Conservation (phyloP, 2,797 vertebrate genomes). For the Astyanax mexicanus region DNA sequence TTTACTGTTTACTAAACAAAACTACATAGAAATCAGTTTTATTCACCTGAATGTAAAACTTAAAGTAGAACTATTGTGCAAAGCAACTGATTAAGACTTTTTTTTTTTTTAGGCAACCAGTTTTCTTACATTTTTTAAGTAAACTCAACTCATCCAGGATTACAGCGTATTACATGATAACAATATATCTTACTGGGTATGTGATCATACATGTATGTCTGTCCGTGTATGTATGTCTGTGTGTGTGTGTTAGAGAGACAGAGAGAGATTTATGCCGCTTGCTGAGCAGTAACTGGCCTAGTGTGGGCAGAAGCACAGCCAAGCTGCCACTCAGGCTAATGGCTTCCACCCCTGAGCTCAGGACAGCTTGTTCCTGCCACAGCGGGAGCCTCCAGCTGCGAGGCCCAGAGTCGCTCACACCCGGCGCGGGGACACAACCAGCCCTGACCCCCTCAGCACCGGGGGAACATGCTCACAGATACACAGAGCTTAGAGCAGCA, state of each 20-base stretch:
- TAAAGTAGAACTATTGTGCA: no score
- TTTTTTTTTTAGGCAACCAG: no score
- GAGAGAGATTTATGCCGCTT: slow-evolving; percentile 34
- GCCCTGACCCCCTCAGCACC: background rate
- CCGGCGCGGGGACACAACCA: background rate
- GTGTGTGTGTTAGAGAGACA: background rate
- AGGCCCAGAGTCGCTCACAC: slow-evolving; percentile 25
- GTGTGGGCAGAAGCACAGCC: slow-evolving; percentile 41
- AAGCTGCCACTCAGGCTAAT: slow-evolving; percentile 73
- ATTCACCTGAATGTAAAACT: no score
- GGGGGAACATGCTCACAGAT: background rate
- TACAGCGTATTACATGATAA: no score
- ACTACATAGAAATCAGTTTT: no score
- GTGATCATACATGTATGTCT: background rate
- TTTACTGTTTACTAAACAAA: no score
- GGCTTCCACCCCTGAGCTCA: slow-evolving; percentile 71
- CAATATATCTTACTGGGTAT: slow-evolving; percentile 43
- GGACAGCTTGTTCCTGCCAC: slow-evolving; percentile 73
- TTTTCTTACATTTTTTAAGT: no score
- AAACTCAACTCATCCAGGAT: no score
- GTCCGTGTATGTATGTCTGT: slow-evolving; percentile 31
- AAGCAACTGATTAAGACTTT: no score
- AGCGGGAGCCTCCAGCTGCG: slow-evolving; percentile 64
- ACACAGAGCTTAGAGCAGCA: background rate
- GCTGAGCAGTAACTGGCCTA: slow-evolving; percentile 35